Evolutionary conservation across 1,140 invertebrate genomes (phyloP), one percentile per base, ranked within the genome.

Genomic region (Harpegnathos saltator): DNA sequence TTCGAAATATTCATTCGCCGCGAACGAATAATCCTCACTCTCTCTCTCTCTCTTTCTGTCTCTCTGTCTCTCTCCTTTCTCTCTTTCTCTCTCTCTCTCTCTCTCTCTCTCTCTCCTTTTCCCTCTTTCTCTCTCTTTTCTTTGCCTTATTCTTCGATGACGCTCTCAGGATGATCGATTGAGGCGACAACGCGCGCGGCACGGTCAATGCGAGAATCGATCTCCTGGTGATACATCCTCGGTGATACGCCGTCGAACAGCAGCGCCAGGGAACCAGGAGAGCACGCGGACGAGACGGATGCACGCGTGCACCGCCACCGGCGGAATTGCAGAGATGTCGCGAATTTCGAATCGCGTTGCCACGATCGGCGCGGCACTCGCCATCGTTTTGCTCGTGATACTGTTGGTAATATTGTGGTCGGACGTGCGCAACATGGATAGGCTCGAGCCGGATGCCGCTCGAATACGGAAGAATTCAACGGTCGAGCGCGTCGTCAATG

Each of bases 341-440:
- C 87, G 84, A 26, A 82, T 85, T 61, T 74, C 80, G 62, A 88
- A 75, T 85, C 87, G 90, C 58, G 74, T 66, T n/a, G 84, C 81
- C 54, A 86, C 72, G 38, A 65, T 88, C 38, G 88, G 82, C 33
- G 89, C 90, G 26, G 26, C 52, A 5, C 19, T 90, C 58, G 65
- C 68, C 61, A 88, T 90, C 50, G 48, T 89, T 50, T 33, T 90
- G 24, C 69, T 90, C 22, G 82, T 90, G 33, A 66, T 90, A 33
- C 63, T 90, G 44, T 62, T 89, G 11, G 80, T 89, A 65, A 77
- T 90, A 15, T n/a, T 90, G 15, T 90, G 90, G 90, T 80, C 87
- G 3, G 84, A 88, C 50, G 82, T 84, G 19, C 62, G 71, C 22
- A 73, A 44, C 58, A 63, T 58, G 1, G 83, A 44, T 12, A 72